A percentile compares a stretch with the other conserved stretches of the same genome.
phyloP scores from a whole-genome alignment of 1,140 invertebrate genomes.

The Tetramorium simillimum region DNA sequence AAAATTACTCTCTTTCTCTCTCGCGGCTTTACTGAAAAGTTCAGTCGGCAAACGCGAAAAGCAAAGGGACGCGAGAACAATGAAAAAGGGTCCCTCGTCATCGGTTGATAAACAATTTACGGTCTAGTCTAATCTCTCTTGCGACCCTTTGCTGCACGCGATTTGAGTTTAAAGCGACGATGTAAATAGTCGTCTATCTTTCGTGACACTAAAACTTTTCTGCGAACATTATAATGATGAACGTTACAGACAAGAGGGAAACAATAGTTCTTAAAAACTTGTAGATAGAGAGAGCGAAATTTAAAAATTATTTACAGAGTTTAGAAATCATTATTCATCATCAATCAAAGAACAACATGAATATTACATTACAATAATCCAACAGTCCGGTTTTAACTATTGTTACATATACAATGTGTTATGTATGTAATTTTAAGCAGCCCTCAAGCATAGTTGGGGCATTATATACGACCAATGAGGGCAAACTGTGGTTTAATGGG shows the following conservation, averaged over 20 bases:
- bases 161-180: slow-evolving; percentile 40
- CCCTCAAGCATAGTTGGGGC: slow-evolving; percentile 48
- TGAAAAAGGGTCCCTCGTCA: slow-evolving; percentile 42
- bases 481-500: slow-evolving; percentile 60
- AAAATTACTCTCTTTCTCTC: slow-evolving; percentile 40
- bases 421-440: slow-evolving; percentile 43
- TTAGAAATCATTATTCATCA: not conserved
- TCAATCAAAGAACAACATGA: not conserved
- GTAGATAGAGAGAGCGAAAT: not conserved
- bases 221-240: not conserved
- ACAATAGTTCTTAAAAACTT: not conserved
- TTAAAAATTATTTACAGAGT: not conserved
- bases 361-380: slow-evolving; percentile 25
- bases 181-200: slow-evolving; percentile 11
- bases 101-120: slow-evolving; percentile 38
- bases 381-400: not conserved
- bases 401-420: slow-evolving; percentile 36
- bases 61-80: slow-evolving; percentile 36
- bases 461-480: slow-evolving; percentile 30
- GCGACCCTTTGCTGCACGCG: slow-evolving; percentile 3
- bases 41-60: slow-evolving; percentile 34
- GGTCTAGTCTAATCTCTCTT: slow-evolving; percentile 34
- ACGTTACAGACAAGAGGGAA: not conserved
- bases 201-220: slow-evolving; percentile 1
- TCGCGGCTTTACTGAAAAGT: slow-evolving; percentile 34